A percentile compares a stretch with the other conserved stretches of the same genome.
These are phyloP conservation scores for Labrus mixtus DNA, from an alignment of 2,113 vertebrate genomes.

Conservation along the genomic window DNA sequence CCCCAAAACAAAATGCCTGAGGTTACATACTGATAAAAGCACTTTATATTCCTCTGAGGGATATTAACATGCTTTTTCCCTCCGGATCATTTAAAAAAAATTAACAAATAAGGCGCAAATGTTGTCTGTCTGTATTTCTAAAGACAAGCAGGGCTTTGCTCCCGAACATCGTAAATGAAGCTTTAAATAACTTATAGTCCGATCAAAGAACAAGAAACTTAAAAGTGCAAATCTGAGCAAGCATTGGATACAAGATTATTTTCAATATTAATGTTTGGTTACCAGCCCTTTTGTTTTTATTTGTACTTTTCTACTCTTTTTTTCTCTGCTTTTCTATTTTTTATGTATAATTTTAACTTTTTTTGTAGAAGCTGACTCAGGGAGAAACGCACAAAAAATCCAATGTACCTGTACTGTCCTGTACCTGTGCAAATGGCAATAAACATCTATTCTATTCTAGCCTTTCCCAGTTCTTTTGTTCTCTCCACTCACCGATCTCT, in stretches of 20 bases:
- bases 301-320: too few relatives aligned
- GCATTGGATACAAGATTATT: background rate
- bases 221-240: background rate
- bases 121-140: background rate
- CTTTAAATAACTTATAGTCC: background rate
- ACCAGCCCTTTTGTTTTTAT: background rate
- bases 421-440: too few relatives aligned
- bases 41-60: background rate
- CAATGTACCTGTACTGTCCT: too few relatives aligned
- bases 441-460: too few relatives aligned
- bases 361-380: too few relatives aligned
- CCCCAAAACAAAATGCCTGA: background rate
- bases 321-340: too few relatives aligned
- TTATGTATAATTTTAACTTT: too few relatives aligned
- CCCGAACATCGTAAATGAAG: background rate
- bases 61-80: background rate
- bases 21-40: background rate
- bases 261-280: background rate
- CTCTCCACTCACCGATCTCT: slow-evolving; percentile 89
- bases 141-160: background rate
- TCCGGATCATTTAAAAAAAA: too few relatives aligned
- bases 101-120: background rate
- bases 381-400: too few relatives aligned
- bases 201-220: background rate
- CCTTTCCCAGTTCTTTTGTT: background rate